These are phyloP conservation scores for Cataglyphis livida DNA, from an alignment of 2,888 invertebrate genomes.

Conservation along the genomic window DNA sequence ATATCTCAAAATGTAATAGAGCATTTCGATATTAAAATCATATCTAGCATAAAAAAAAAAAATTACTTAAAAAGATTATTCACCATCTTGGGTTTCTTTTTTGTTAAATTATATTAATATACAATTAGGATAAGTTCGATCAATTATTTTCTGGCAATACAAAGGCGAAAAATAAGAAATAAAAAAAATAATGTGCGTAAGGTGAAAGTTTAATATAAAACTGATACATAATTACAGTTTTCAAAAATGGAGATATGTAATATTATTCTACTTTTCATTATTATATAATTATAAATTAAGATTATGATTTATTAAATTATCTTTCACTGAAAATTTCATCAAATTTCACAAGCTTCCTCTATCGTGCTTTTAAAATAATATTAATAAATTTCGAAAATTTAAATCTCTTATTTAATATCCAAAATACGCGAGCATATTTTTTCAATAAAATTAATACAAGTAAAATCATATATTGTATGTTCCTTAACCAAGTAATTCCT, in stretches of 20 bases:
- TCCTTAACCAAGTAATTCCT: not conserved
- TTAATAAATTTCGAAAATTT: not conserved
- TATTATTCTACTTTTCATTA: not conserved
- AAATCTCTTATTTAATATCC: not conserved
- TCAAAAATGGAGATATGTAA: not conserved
- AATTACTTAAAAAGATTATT: not conserved
- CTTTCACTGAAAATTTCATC: not conserved
- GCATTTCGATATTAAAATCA: not conserved
- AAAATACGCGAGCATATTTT: not conserved
- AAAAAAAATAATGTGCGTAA: not conserved
- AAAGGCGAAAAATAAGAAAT: not conserved
- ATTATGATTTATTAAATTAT: not conserved
- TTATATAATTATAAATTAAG: not conserved
- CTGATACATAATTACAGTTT: not conserved
- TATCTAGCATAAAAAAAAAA: not conserved
- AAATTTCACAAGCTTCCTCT: not conserved
- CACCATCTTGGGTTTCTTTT: not conserved
- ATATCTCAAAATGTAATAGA: not conserved
- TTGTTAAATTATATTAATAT: not conserved
- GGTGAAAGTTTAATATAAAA: not conserved
- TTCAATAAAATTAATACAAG: conserved; percentile 8
- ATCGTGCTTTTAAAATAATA: not conserved
- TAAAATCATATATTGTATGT: not conserved
- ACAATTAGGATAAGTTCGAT: not conserved
- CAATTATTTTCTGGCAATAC: not conserved